A percentile compares a stretch with the other conserved stretches of the same genome.
These are phyloP conservation scores for Nixonia krombeini DNA, from an alignment of 1,140 invertebrate genomes.

Conservation along the genomic window DNA sequence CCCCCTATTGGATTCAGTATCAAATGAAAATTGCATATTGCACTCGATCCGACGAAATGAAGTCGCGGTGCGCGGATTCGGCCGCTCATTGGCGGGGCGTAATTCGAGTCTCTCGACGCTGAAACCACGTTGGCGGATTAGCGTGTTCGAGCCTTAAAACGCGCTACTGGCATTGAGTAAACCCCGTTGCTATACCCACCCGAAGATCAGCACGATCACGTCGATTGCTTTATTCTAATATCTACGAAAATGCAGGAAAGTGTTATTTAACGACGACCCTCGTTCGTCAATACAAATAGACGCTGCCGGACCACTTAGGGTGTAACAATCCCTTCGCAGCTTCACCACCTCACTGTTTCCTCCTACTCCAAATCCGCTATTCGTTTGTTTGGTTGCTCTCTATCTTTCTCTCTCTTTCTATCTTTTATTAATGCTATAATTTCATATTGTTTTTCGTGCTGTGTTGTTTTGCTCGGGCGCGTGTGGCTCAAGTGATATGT, in stretches of 20 bases:
- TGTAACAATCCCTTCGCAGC: conserved; percentile 35
- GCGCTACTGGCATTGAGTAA: no score
- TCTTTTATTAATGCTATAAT: conserved; percentile 31
- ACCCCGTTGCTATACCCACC: no score
- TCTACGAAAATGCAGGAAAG: not conserved
- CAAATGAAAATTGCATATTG: conserved; percentile 45
- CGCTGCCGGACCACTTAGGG: conserved; percentile 10
- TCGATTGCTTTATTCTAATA: conserved; percentile 17
- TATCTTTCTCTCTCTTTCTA: conserved; percentile 24
- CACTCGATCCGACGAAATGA: conserved; percentile 28
- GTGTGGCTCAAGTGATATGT: conserved; percentile 24
- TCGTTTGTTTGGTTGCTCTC: conserved; percentile 34
- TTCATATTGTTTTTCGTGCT: not conserved
- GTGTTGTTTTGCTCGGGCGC: conserved; percentile 18
- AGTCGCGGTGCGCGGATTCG: conserved; percentile 19
- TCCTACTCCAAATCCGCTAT: conserved; percentile 10
- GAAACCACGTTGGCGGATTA: conserved; percentile 9
- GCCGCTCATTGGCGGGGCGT: conserved; percentile 25
- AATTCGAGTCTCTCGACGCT: conserved; percentile 13
- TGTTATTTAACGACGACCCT: conserved; percentile 38
- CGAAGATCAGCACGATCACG: not conserved
- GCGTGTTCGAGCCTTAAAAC: conserved; percentile 3
- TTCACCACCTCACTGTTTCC: conserved; percentile 21
- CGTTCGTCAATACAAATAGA: conserved; percentile 37
- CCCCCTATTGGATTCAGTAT: conserved; percentile 34